Percentiles rank a stretch among this genome's conserved stretches.
phyloP scores from a whole-genome alignment of 1,140 invertebrate genomes.

The Melanaphis sacchari region DNA sequence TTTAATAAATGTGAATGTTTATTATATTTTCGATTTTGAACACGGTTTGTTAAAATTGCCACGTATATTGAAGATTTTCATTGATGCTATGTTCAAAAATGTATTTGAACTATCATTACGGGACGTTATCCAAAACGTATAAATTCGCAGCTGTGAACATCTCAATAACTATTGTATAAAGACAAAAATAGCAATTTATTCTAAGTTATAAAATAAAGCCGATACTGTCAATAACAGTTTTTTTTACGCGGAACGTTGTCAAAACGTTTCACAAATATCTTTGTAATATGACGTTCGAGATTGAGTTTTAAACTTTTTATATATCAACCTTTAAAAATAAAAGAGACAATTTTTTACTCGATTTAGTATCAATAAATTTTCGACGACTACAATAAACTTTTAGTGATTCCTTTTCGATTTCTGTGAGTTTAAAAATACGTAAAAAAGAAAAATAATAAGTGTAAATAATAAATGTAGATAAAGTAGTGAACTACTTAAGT shows the following conservation, averaged over 20 bases:
- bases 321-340: background rate
- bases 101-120: background rate
- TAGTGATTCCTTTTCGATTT: background rate
- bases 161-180: background rate
- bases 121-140: background rate
- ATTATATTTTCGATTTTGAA: background rate
- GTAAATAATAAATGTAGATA: background rate
- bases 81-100: background rate
- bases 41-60: background rate
- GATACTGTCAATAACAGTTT: background rate
- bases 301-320: slow-evolving; percentile 39
- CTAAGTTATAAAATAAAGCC: background rate
- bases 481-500: background rate
- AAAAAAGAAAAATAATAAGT: background rate
- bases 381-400: background rate
- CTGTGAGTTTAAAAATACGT: background rate
- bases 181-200: background rate
- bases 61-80: background rate
- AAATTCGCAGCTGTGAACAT: background rate
- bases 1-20: background rate
- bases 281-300: slow-evolving; percentile 15
- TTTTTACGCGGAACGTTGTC: background rate
- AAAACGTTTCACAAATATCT: slow-evolving; percentile 33
- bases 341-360: background rate
- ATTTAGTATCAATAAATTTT: background rate